phyloP scores from a whole-genome alignment of 2,888 invertebrate genomes.

The Bimastos eiseni region DNA sequence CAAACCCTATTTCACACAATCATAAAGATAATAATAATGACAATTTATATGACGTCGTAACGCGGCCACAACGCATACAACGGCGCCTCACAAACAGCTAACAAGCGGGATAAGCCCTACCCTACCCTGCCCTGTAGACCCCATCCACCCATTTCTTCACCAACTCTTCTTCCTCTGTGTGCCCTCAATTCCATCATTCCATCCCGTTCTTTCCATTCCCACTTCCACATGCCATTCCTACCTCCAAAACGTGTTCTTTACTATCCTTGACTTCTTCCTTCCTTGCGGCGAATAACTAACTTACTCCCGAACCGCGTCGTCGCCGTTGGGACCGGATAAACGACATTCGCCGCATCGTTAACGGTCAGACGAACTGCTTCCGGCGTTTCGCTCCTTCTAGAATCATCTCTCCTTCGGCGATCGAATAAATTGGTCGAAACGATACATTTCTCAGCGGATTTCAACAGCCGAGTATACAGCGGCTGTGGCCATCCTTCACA shows the following conservation, averaged over 20 bases:
- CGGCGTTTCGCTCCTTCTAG: not conserved
- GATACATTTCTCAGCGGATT: not conserved
- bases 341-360: not conserved
- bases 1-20: too few species aligned
- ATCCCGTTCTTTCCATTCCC: not conserved
- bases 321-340: not conserved
- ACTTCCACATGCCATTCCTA: not conserved
- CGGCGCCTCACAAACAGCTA: too few species aligned
- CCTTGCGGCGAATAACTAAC: not conserved
- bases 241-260: not conserved
- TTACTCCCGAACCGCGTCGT: not conserved
- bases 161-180: not conserved
- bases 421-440: not conserved
- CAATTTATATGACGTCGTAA: too few species aligned
- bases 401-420: not conserved
- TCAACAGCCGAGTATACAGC: not conserved
- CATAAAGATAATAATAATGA: too few species aligned
- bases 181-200: not conserved
- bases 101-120: too few species aligned
- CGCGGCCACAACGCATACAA: too few species aligned
- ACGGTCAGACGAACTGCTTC: not conserved
- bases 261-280: not conserved
- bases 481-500: not conserved
- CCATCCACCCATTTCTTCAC: not conserved
- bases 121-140: too few species aligned